Base-by-base conservation (phyloP, 1,140 invertebrate genomes). In the Odontomachus brunneus region DNA sequence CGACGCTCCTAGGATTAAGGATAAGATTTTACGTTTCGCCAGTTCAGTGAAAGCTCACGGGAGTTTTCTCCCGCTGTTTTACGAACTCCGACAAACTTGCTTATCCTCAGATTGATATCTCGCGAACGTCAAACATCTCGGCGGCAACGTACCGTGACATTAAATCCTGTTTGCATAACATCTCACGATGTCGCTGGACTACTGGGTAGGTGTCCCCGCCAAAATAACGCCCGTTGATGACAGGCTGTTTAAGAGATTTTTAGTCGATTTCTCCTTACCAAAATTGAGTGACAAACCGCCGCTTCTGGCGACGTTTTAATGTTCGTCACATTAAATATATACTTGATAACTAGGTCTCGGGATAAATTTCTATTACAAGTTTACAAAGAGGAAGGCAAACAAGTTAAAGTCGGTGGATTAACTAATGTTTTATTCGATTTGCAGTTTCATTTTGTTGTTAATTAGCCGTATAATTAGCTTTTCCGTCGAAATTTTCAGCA, bases 1-100 rank as follows among this genome's bases (percentile, higher is more conserved):
- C 22, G 69, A 22, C 57, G 51, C 38, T 78, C 22, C 14, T 57
- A 55, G 63, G 19, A 78, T 78, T 67, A 69, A 44, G 33, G 17
- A 55, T 69, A 44, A 78, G 14, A 80, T 48, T 57, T 80, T 80
- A 69, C 33, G 38, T 80, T 48, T 69, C 24, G 66, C 7, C 19
- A 38, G 14, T 57, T 26, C 9, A 55, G 22, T 44, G 11, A 48
- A 71, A 59, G 65, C 29, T 55, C 49, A 4, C 26, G 38, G 49
- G 33, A 29, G 15, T 57, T 80, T 80, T 59, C 51, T 55, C 12
- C 11, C 53, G 14, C 1, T 38, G 1, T 80, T 80, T 80, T 59
- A 71, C 12, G 48, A 69, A 78, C 49, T 67, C 22, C 7, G 19
- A n/a, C 22, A 67, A 51, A 67, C 48, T 78, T 69, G 17, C 12